These are phyloP conservation scores for Scaptomyza caliginosa DNA, from an alignment of 2,888 invertebrate genomes.

Conservation along the genomic window DNA sequence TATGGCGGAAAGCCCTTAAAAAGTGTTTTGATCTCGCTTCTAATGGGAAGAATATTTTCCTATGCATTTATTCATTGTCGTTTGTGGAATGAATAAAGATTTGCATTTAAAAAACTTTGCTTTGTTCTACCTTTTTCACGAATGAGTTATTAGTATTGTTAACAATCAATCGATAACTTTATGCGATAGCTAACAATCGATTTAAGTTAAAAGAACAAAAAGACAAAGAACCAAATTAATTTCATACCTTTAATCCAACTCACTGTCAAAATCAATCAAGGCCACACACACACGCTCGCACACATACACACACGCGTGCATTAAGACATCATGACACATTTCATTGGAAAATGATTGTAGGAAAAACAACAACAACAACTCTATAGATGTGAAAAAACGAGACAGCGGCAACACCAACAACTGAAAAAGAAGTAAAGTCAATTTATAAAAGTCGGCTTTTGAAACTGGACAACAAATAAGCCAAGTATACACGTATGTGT, in stretches of 20 bases:
- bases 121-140: too few species aligned
- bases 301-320: slow-evolving; percentile 14
- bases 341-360: slow-evolving; percentile 74
- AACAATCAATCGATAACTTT: too few species aligned
- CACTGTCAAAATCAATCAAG: slow-evolving; percentile 63
- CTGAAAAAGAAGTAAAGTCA: slow-evolving; percentile 64
- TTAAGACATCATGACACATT: slow-evolving; percentile 50
- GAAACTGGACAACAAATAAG: slow-evolving; percentile 66
- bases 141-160: too few species aligned
- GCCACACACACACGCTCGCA: slow-evolving; percentile 50
- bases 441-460: slow-evolving; percentile 69
- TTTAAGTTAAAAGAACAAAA: slow-evolving; percentile 49
- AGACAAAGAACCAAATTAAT: slow-evolving; percentile 17
- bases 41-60: too few species aligned
- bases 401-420: slow-evolving; percentile 66
- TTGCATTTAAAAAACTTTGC: not conserved
- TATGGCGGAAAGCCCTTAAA: not conserved
- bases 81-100: not conserved
- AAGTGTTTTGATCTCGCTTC: too few species aligned
- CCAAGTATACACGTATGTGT: slow-evolving; percentile 11
- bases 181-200: slow-evolving; percentile 55
- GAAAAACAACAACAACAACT: slow-evolving; percentile 47
- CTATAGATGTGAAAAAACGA: slow-evolving; percentile 62
- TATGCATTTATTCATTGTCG: not conserved
- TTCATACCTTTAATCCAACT: slow-evolving; percentile 26